phyloP scores from a whole-genome alignment of 2,113 vertebrate species.

The Heterotis niloticus region DNA sequence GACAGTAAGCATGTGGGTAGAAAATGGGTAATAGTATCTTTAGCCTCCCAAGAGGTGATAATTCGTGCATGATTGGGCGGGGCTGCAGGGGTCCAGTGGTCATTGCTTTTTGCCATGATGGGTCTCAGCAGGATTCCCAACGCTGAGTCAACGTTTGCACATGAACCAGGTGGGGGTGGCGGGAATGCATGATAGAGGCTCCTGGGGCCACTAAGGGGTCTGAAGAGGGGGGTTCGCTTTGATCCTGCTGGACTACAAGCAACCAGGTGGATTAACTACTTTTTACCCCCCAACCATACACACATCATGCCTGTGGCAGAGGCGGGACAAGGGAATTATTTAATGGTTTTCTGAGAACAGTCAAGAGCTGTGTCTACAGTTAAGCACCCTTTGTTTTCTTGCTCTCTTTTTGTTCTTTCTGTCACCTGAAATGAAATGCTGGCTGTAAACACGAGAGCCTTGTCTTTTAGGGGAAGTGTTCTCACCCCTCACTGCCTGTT shows the following conservation, averaged over 20 bases:
- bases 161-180: conserved; percentile 23
- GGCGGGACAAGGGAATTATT: neutral
- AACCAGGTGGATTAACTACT: conserved; percentile 24
- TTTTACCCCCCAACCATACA: neutral
- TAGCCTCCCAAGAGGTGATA: conserved; percentile 1
- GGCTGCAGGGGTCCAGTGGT: neutral
- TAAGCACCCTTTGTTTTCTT: neutral
- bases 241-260: conserved; percentile 17
- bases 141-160: conserved; percentile 27
- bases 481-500: neutral
- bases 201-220: neutral
- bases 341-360: conserved; percentile 9
- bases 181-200: neutral
- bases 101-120: conserved; percentile 13
- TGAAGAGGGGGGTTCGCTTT: conserved; percentile 11
- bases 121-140: conserved; percentile 5
- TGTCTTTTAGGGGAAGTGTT: neutral
- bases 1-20: too few species aligned
- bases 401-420: neutral
- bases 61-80: conserved; percentile 9
- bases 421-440: conserved; percentile 4
- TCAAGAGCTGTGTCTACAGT: neutral
- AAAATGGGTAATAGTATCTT: neutral
- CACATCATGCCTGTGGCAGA: neutral
- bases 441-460: neutral